A percentile compares a stretch with the other conserved stretches of the same genome.
phyloP scores from a whole-genome alignment of 1,140 invertebrate genomes.

The Eurosta solidaginis region DNA sequence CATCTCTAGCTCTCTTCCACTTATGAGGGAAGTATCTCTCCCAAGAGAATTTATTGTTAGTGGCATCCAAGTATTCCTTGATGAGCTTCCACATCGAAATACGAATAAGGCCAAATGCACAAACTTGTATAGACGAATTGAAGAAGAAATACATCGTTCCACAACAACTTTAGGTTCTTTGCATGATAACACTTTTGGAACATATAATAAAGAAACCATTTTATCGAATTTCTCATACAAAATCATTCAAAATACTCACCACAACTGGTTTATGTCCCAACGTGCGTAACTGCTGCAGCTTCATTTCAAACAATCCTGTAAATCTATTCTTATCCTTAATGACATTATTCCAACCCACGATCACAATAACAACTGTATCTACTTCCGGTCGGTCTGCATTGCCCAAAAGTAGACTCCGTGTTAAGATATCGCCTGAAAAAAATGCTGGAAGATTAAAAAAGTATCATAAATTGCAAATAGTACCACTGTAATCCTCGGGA shows the following conservation, averaged over 20 bases:
- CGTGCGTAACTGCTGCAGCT: constrained; percentile 63
- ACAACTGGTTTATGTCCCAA: constrained; percentile 65
- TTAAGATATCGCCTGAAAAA: constrained; percentile 41
- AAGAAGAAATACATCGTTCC: no score
- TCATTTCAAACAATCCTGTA: constrained; percentile 60
- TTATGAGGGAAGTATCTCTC: no score
- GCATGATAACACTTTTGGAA: not conserved
- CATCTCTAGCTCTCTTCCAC: no score
- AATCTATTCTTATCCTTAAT: constrained; percentile 53
- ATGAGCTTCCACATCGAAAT: no score
- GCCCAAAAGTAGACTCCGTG: constrained; percentile 56
- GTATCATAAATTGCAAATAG: not conserved
- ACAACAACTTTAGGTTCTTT: no score
- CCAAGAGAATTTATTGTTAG: no score
- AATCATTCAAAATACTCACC: constrained; percentile 58
- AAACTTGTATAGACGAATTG: no score
- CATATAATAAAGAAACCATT: not conserved
- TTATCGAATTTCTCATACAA: constrained; percentile 28
- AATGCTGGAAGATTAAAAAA: not conserved
- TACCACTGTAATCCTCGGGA: constrained; percentile 48
- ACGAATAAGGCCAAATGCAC: no score
- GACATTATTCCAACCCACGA: constrained; percentile 58
- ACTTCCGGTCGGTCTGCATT: constrained; percentile 38
- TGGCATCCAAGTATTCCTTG: no score
- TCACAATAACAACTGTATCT: constrained; percentile 60